A percentile compares a stretch with the other conserved stretches of the same genome.
Conservation (phyloP, 1,140 invertebrate species). For the Microplitis demolitor region DNA sequence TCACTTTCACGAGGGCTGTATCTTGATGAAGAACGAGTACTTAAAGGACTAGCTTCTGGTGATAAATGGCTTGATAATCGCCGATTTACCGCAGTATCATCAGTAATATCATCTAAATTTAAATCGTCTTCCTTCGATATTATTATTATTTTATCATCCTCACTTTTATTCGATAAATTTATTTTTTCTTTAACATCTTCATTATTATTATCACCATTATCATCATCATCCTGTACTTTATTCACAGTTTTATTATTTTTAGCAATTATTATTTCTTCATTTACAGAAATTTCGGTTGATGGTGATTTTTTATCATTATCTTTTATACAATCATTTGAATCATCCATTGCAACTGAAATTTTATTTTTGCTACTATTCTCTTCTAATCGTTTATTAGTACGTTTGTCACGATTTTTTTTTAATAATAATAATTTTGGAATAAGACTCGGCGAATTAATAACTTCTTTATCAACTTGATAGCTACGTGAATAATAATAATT, state of each 20-base stretch:
- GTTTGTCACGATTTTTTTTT: constrained; percentile 39
- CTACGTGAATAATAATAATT: neutral
- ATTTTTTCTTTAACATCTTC: no score
- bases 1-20: constrained; percentile 61
- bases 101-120: constrained; percentile 51
- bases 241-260: no score
- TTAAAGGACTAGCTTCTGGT: constrained; percentile 58
- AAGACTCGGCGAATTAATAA: constrained; percentile 53
- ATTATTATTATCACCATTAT: no score
- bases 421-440: constrained; percentile 53
- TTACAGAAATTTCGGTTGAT: neutral
- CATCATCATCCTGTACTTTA: no score
- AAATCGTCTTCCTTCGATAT: constrained; percentile 50
- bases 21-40: constrained; percentile 54
- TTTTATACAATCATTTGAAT: neutral
- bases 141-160: neutral
- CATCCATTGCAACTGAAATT: no score
- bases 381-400: neutral
- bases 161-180: neutral
- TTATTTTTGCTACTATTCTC: neutral
- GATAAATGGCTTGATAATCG: constrained; percentile 56
- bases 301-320: neutral
- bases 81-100: constrained; percentile 46
- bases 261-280: no score
- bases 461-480: constrained; percentile 50